Conservation (phyloP, 2,888 invertebrate genomes). For the Drosophila meridiana region DNA sequence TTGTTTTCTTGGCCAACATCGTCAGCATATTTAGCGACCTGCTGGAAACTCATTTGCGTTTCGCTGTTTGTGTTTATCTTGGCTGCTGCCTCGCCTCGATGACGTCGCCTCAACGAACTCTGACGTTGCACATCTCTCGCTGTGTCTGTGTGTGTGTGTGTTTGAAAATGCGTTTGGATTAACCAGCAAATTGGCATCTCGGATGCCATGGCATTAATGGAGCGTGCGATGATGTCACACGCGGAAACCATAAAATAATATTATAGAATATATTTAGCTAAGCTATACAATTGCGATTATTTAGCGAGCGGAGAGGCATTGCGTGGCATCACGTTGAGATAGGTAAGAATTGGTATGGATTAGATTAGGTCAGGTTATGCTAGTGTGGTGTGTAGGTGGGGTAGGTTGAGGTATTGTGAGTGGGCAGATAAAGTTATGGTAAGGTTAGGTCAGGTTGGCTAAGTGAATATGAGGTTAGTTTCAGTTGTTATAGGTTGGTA, state of each 20-base stretch:
- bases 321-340: background rate
- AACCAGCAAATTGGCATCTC: slow-evolving; percentile 32
- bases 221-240: slow-evolving; percentile 14
- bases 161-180: slow-evolving; percentile 69
- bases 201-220: slow-evolving; percentile 33
- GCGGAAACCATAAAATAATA: slow-evolving; percentile 3
- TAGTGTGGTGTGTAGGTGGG: background rate
- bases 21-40: slow-evolving; percentile 54
- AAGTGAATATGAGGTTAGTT: background rate
- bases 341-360: background rate
- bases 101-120: slow-evolving; percentile 52
- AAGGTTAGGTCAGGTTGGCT: background rate
- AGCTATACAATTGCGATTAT: background rate
- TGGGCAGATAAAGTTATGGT: background rate
- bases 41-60: slow-evolving; percentile 54
- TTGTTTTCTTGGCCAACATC: slow-evolving; percentile 28
- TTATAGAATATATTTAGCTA: background rate
- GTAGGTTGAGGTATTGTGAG: background rate
- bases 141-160: background rate
- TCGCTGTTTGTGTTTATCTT: slow-evolving; percentile 54
- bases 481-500: background rate
- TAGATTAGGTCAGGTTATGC: background rate
- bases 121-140: slow-evolving; percentile 59
- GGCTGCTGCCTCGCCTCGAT: slow-evolving; percentile 53
- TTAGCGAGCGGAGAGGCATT: background rate